Percentiles rank a stretch among this genome's conserved stretches.
These are phyloP conservation scores for Octonoba sinensis DNA, from an alignment of 2,888 invertebrate species.

Conservation along the genomic window DNA sequence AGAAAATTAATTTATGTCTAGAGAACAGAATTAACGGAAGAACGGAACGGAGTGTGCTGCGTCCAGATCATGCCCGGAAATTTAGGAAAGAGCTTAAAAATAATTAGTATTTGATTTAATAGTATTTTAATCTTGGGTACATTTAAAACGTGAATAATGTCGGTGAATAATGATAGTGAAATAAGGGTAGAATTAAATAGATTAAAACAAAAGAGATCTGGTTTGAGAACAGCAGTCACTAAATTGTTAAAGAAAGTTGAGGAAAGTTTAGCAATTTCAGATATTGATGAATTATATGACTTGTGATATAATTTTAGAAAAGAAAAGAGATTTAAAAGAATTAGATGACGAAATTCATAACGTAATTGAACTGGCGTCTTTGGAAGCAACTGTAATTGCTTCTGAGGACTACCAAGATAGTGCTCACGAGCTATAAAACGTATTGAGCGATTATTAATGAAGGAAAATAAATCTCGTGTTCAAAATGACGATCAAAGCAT, in stretches of 20 bases:
- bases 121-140: background rate
- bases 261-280: background rate
- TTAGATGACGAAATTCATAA: too few species aligned
- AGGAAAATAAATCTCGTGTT: too few species aligned
- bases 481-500: too few species aligned
- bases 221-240: background rate
- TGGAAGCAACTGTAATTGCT: background rate
- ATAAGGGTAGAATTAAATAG: background rate
- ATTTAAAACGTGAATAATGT: too few species aligned
- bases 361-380: background rate
- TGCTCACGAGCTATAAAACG: background rate
- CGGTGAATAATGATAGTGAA: too few species aligned
- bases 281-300: background rate
- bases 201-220: background rate
- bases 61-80: constrained; percentile 53
- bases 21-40: too few species aligned
- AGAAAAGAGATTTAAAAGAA: too few species aligned
- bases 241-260: background rate
- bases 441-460: too few species aligned
- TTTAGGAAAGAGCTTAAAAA: constrained; percentile 63
- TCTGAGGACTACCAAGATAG: background rate
- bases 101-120: background rate
- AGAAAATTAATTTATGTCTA: too few species aligned
- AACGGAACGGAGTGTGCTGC: too few species aligned
- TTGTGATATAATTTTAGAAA: too few species aligned